Evolutionary conservation across 2,113 vertebrate species (phyloP).

Genomic region (Cottus gobio): DNA sequence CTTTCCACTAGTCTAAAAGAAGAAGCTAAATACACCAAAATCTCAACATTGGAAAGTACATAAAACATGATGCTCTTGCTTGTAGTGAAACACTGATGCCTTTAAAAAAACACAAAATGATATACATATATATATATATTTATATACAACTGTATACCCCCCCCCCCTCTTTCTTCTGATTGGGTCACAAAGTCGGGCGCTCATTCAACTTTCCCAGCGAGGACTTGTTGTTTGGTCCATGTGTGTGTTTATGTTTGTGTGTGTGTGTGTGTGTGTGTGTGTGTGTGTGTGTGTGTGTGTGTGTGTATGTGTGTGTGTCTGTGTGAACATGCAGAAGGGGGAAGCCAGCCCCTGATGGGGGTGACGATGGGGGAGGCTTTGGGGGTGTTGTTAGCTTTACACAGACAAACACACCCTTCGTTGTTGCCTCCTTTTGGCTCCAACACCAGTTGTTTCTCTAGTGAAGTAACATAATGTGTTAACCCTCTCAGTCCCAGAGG

Average conservation of each 20-base stretch:
- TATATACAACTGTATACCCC: no score
- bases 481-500: constrained; percentile 39
- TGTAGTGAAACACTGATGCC: no score
- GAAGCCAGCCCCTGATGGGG: constrained; percentile 40
- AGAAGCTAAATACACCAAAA: no score
- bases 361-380: constrained; percentile 11
- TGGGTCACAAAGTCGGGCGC: constrained; percentile 34
- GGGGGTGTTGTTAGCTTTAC: constrained; percentile 50
- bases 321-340: constrained; percentile 44
- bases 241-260: constrained; percentile 36
- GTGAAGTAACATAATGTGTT: constrained; percentile 40
- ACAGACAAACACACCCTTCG: constrained; percentile 68
- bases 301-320: constrained; percentile 53
- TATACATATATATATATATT: no score
- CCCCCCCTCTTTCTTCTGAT: constrained; percentile 34
- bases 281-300: constrained; percentile 51
- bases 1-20: no score
- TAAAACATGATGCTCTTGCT: background rate
- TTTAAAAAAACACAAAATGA: no score
- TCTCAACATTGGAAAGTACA: no score
- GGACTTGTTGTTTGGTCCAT: background rate
- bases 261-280: constrained; percentile 33
- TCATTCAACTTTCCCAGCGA: constrained; percentile 28
- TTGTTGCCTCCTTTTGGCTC: constrained; percentile 67
- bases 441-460: constrained; percentile 33